phyloP scores from a whole-genome alignment of 2,888 invertebrate genomes.

The Apamea sordens region DNA sequence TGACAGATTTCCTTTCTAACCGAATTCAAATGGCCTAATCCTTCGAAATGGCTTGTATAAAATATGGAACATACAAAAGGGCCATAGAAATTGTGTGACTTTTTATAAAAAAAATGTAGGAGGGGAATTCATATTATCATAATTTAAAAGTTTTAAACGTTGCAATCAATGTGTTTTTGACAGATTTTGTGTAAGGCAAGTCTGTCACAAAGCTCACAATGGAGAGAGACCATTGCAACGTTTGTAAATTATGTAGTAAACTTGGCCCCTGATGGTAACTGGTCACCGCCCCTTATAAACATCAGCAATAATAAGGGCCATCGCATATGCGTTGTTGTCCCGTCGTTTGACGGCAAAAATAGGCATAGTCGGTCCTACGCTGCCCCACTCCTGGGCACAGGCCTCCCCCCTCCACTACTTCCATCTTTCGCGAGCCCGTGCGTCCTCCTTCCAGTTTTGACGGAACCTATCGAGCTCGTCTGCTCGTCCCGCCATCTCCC shows the following conservation, averaged over 20 bases:
- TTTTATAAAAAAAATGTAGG: not conserved
- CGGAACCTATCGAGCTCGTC: too few species aligned
- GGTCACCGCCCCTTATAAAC: not conserved
- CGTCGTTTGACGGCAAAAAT: too few species aligned
- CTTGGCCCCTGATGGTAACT: not conserved
- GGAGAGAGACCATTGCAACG: not conserved
- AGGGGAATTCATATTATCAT: not conserved
- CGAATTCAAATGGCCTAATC: conserved; percentile 23
- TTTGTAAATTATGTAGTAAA: not conserved
- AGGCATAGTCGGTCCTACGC: too few species aligned
- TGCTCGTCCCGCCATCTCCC: too few species aligned
- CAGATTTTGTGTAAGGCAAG: not conserved
- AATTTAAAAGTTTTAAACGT: not conserved
- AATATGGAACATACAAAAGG: not conserved
- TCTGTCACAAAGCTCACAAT: not conserved
- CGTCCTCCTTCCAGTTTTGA: too few species aligned
- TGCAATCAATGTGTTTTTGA: not conserved
- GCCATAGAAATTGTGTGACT: not conserved
- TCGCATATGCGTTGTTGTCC: not conserved
- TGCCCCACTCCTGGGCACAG: too few species aligned
- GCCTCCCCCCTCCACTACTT: too few species aligned
- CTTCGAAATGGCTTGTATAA: not conserved
- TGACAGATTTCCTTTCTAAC: conserved; percentile 6
- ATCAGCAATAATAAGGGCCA: not conserved
- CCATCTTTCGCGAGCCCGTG: too few species aligned